Base-by-base conservation (phyloP, 2,888 invertebrate genomes). In the Drosophila kokeensis region DNA sequence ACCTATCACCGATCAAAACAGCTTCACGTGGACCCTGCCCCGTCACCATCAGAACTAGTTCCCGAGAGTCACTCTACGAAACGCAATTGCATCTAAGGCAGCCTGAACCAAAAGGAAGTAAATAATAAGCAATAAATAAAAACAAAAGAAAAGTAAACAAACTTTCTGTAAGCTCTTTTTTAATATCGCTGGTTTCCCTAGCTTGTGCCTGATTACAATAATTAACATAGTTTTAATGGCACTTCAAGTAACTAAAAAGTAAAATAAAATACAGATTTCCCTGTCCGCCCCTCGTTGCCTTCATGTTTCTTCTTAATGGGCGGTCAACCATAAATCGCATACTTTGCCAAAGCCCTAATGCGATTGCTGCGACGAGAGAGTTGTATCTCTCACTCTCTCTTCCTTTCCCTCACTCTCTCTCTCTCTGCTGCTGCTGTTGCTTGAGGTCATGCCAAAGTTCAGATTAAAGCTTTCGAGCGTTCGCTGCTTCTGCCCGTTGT, bases 171-270 rank as follows among this genome's bases (percentile, higher is more conserved):
- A 69, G 49, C 34, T 18, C 15, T 29, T 18, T 42, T 32, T 15
- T 2, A 15, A 15, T 15, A 24, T 24, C 4, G 24, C 15, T 45
- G 15, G 15, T 45, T n/a, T 13, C 4, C 27, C 24, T n/a, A 58
- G 45, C 58, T 36, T 50, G 54, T 24, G 48, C 24, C 57, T 57
- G 62, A 79, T 76, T 76, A 79, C 69, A 76, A 69, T 79, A 82
- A 83, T 87, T 72, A 83, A 73, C 82, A 82, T 82, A 67, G 64
- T 74, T 87, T 73, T 62, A 78, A 78, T 76, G 65, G 42, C 63
- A 40, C 64, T 66, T 69, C 42, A 36, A 49, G 45, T 45, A 24
- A 54, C 40, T 48, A 42, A 67, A 57, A n/a, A 8, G 18, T 34
- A n/a, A 30, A 60, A 59, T 45, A 60, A 57, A 66, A 70, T 52